A percentile compares a stretch with the other conserved stretches of the same genome.
Evolutionary conservation across 2,113 vertebrate genomes (phyloP).

Genomic region (Trachemys scripta): DNA sequence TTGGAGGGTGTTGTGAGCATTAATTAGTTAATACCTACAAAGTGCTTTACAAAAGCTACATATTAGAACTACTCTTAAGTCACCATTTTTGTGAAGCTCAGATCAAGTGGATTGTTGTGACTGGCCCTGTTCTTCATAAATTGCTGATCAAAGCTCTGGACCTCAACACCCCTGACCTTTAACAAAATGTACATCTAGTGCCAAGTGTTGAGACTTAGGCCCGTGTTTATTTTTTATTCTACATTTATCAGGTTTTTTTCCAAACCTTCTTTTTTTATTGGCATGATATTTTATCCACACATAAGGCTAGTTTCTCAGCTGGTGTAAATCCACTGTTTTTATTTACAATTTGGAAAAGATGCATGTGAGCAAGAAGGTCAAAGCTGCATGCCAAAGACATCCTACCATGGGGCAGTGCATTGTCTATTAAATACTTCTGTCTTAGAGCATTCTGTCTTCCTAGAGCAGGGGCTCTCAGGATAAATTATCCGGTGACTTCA

Average conservation of each 20-base stretch:
- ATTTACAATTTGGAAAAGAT: not conserved
- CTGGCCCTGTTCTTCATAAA: not conserved
- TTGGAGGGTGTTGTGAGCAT: not conserved
- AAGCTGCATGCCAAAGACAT: not conserved
- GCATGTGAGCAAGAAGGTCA: not conserved
- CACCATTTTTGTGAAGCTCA: not conserved
- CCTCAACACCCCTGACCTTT: not conserved
- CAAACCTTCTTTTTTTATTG: not conserved
- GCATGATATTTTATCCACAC: not conserved
- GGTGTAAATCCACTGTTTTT: not conserved
- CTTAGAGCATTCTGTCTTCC: not conserved
- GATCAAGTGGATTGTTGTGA: not conserved
- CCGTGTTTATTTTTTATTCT: not conserved
- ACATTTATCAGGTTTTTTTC: not conserved
- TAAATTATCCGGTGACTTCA: no score
- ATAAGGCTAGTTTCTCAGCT: not conserved
- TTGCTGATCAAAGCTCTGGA: not conserved
- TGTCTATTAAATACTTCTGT: not conserved
- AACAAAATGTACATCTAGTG: not conserved
- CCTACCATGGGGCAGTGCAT: not conserved
- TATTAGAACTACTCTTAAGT: not conserved
- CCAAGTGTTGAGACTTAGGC: not conserved
- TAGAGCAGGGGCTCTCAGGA: not conserved
- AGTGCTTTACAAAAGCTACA: rapidly evolving
- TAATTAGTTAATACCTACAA: not conserved